Conservation (phyloP, 2,888 invertebrate genomes). For the Lasioglossum leucozonium region DNA sequence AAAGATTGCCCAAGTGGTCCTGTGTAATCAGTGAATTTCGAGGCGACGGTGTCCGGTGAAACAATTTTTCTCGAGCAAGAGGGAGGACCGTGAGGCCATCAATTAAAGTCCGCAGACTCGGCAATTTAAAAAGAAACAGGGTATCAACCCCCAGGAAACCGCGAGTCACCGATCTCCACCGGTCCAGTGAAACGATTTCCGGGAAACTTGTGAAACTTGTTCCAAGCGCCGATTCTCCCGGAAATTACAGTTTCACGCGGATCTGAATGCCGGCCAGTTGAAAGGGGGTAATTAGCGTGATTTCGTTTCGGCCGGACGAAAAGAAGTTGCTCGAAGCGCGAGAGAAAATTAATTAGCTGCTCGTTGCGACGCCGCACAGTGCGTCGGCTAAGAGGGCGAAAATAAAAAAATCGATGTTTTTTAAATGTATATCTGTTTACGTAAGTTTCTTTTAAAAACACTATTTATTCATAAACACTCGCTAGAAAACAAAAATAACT, state of each 20-base stretch:
- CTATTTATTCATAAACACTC: no score
- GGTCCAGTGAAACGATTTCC: constrained; percentile 13
- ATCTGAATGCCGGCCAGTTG: constrained; percentile 29
- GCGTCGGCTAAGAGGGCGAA: no score
- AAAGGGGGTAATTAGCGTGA: constrained; percentile 48
- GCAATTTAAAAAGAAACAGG: not conserved
- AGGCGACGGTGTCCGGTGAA: not conserved
- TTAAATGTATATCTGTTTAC: no score
- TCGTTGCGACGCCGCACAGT: not conserved
- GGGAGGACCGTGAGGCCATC: not conserved
- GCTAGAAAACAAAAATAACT: no score
- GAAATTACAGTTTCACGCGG: constrained; percentile 38
- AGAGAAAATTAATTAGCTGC: constrained; percentile 42
- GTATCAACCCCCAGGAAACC: not conserved
- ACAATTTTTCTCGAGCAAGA: not conserved
- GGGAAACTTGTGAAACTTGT: constrained; percentile 26
- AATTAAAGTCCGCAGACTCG: not conserved
- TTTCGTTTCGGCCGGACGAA: constrained; percentile 31
- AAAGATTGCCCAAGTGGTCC: no score
- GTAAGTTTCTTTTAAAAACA: no score
- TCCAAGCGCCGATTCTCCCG: not conserved
- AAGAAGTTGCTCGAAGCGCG: constrained; percentile 17
- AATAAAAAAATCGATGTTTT: no score
- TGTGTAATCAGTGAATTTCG: not conserved
- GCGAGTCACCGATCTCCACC: constrained; percentile 27